Percentiles rank a stretch among this genome's conserved stretches.
phyloP scores from a whole-genome alignment of 1,140 invertebrate genomes.

The Zophobas morio region DNA sequence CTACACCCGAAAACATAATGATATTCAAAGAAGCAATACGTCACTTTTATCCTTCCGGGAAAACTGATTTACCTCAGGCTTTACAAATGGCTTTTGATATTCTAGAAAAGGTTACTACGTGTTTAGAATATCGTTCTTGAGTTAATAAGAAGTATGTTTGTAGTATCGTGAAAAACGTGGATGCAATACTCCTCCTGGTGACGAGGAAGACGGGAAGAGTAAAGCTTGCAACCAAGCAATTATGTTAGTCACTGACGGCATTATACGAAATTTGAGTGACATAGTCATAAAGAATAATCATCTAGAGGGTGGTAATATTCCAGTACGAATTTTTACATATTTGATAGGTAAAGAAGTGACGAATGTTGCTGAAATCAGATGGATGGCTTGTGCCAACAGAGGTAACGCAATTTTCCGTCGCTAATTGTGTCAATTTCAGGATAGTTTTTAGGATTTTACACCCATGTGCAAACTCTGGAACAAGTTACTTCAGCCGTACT shows the following conservation, averaged over 20 bases:
- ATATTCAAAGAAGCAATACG: conserved; percentile 82
- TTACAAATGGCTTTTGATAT: conserved; percentile 90
- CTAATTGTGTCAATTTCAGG: background rate
- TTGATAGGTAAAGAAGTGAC: conserved; percentile 96
- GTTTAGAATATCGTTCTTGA: conserved; percentile 2
- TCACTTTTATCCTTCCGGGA: conserved; percentile 79
- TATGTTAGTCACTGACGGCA: conserved; percentile 98
- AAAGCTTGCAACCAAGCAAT: conserved; percentile 95
- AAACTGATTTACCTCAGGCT: conserved; percentile 90
- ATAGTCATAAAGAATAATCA: conserved; percentile 91
- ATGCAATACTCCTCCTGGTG: conserved; percentile 69
- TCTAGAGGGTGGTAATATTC: conserved; percentile 76
- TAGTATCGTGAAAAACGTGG: conserved; percentile 72
- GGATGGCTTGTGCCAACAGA: conserved; percentile 97
- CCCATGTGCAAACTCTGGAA: conserved; percentile 92
- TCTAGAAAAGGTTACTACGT: conserved; percentile 77
- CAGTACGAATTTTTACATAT: conserved; percentile 97
- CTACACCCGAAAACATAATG: conserved; percentile 91
- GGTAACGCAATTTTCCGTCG: conserved; percentile 70
- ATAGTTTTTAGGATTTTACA: conserved; percentile 82
- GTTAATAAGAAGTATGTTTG: conserved; percentile 54
- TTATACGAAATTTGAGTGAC: conserved; percentile 90
- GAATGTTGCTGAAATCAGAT: conserved; percentile 91
- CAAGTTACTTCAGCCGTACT: conserved; percentile 95
- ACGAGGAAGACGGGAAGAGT: conserved; percentile 57